Evolutionary conservation across 2,797 vertebrate species (phyloP).

Genomic region (Eremophila alpestris): DNA sequence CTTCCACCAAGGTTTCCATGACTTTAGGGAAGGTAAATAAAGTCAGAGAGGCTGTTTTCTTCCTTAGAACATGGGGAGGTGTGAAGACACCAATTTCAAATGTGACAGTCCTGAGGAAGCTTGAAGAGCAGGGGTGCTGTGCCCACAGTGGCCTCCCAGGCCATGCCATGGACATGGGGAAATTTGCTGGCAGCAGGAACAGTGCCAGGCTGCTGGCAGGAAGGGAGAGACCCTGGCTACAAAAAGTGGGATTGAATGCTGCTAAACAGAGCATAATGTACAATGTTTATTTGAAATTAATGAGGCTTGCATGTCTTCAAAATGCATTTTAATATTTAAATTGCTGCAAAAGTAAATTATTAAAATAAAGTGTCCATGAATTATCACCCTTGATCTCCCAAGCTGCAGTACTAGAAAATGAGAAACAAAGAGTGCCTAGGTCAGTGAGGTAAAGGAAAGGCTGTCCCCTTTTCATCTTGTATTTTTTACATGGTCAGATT

Average conservation of each 20-base stretch:
- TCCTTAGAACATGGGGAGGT: neutral
- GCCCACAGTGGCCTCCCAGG: neutral
- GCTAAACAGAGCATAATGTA: neutral
- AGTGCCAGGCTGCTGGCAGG: neutral
- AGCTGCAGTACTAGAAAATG: neutral
- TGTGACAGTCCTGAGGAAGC: neutral
- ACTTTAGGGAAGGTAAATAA: neutral
- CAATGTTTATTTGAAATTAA: slow-evolving; percentile 5
- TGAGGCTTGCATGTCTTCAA: neutral
- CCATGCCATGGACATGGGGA: rapidly evolving
- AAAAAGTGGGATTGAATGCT: neutral
- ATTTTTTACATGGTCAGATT: neutral
- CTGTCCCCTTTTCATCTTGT: neutral
- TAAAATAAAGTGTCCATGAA: neutral
- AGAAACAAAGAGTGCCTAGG: neutral
- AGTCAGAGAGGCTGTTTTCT: neutral
- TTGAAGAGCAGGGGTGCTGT: neutral
- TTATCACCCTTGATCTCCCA: neutral
- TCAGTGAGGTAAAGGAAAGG: neutral
- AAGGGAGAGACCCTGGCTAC: neutral
- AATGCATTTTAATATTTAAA: slow-evolving; percentile 36
- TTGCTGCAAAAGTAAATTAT: neutral
- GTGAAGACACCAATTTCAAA: neutral
- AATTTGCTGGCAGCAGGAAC: neutral
- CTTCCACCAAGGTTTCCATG: neutral